These are phyloP conservation scores for Scaptomyza hsui DNA, from an alignment of 1,140 invertebrate species.

Conservation along the genomic window DNA sequence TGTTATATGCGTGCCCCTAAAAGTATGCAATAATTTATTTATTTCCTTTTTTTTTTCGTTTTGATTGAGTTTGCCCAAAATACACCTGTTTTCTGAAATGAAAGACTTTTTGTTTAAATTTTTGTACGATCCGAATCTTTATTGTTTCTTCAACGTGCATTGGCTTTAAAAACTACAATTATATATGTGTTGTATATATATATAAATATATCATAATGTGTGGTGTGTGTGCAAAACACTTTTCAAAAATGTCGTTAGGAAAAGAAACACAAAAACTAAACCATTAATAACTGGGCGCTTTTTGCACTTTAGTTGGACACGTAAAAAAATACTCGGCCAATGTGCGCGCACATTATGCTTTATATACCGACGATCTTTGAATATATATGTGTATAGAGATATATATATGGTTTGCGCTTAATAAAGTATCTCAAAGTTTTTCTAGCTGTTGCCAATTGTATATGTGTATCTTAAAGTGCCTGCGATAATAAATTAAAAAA, in stretches of 20 bases:
- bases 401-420: conserved; percentile 6
- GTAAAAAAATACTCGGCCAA: conserved; percentile 39
- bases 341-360: conserved; percentile 25
- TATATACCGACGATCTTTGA: conserved; percentile 21
- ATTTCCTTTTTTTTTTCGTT: too few relatives aligned
- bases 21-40: too few relatives aligned
- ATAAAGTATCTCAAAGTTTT: conserved; percentile 25
- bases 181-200: conserved; percentile 48
- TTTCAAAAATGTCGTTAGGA: conserved; percentile 61
- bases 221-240: conserved; percentile 55
- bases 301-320: conserved; percentile 26
- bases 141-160: conserved; percentile 78
- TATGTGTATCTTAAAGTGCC: conserved; percentile 54
- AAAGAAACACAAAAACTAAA: conserved; percentile 24
- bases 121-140: conserved; percentile 78
- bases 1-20: too few relatives aligned
- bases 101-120: too few relatives aligned
- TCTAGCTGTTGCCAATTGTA: conserved; percentile 30
- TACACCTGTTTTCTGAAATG: too few relatives aligned
- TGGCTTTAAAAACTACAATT: conserved; percentile 62
- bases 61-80: too few relatives aligned
- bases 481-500: conserved; percentile 73
- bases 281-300: conserved; percentile 58
- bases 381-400: conserved; percentile 7
- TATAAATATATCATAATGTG: conserved; percentile 45